Conservation (phyloP, 2,888 invertebrate genomes). For the Chymomyza fuscimana region DNA sequence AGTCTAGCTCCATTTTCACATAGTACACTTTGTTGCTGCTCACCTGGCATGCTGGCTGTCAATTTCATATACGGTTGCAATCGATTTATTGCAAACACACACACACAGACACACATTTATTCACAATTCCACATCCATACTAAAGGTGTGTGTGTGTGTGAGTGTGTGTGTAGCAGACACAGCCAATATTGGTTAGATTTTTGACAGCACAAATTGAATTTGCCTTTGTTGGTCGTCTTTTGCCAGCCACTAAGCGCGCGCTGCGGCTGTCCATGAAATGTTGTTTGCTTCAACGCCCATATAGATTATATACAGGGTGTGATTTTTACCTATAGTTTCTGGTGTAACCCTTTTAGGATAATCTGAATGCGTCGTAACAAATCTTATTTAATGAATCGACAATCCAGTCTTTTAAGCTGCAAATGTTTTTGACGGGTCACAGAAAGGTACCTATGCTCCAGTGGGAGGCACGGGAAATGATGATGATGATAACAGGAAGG, state of each 20-base stretch:
- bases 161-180: conserved; percentile 25
- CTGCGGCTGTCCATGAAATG: conserved; percentile 48
- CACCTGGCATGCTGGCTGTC: conserved; percentile 69
- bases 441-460: no score
- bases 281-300: conserved; percentile 66
- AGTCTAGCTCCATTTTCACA: neutral
- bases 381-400: no score
- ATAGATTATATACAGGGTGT: neutral
- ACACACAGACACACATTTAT: conserved; percentile 11
- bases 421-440: no score
- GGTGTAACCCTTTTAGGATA: no score
- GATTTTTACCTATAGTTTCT: neutral
- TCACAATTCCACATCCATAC: neutral
- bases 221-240: conserved; percentile 53
- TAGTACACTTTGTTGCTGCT: conserved; percentile 24
- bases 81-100: conserved; percentile 56
- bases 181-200: conserved; percentile 75
- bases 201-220: conserved; percentile 74
- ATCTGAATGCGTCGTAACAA: no score
- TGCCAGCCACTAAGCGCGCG: conserved; percentile 36
- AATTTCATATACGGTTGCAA: conserved; percentile 75
- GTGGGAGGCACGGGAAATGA: no score
- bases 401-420: no score
- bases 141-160: neutral
- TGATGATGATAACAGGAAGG: no score